Conservation (phyloP, 2,113 vertebrate species). For the Xerus inauris region DNA sequence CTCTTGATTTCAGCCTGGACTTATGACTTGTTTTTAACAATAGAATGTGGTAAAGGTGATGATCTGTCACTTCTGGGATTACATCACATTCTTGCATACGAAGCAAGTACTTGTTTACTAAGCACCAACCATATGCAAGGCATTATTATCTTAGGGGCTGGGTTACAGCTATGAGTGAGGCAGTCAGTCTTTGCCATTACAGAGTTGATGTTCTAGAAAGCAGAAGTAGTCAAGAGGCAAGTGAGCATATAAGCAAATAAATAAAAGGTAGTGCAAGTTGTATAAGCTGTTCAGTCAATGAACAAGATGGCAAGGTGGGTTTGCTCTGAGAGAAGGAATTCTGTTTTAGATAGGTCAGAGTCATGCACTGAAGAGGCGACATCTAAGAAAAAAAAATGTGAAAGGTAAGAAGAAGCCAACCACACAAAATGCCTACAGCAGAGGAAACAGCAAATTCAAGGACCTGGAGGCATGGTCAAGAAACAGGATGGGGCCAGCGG, state of each 20-base stretch:
- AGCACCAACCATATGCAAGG: neutral
- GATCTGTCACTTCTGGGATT: neutral
- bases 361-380: neutral
- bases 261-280: neutral
- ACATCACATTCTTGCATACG: neutral
- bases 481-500: neutral
- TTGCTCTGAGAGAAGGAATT: neutral
- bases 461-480: neutral
- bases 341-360: neutral
- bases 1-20: too few relatives aligned
- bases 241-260: neutral
- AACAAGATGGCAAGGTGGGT: neutral
- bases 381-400: neutral
- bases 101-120: neutral
- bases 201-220: neutral
- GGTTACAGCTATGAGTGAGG: neutral
- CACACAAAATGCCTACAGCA: neutral
- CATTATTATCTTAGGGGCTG: neutral
- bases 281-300: neutral
- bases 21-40: neutral
- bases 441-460: neutral
- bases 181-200: neutral
- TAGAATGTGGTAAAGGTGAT: neutral
- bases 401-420: neutral
- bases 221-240: neutral